These are phyloP conservation scores for Holothuria scabra DNA, from an alignment of 53 echinoderm and acorn worm species.

Conservation along the genomic window DNA sequence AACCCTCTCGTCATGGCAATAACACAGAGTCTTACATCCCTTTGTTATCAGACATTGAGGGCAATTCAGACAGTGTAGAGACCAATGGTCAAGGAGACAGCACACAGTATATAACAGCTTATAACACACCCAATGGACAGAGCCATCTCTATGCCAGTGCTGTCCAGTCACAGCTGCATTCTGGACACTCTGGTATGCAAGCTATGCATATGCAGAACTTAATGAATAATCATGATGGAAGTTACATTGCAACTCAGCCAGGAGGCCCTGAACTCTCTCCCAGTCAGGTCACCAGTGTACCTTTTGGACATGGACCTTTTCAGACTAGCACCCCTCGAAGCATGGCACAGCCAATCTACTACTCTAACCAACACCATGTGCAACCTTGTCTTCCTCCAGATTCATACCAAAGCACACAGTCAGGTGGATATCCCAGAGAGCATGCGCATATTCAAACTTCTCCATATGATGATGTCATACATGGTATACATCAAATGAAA, in stretches of 20 bases:
- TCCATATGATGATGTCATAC: slow-evolving; percentile 22
- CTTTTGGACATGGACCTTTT: slow-evolving; percentile 8
- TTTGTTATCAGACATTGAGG: slow-evolving; percentile 39
- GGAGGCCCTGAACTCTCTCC: not conserved
- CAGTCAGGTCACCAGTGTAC: not conserved
- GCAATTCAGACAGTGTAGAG: slow-evolving; percentile 27
- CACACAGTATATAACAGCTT: slow-evolving; percentile 13
- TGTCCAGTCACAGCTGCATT: not conserved
- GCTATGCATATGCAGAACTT: slow-evolving; percentile 2
- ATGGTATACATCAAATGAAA: slow-evolving; percentile 12
- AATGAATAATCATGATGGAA: slow-evolving; percentile 7
- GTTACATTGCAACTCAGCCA: slow-evolving; percentile 13
- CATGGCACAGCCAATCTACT: not conserved
- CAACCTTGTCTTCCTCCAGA: too few relatives aligned
- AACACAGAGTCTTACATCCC: slow-evolving; percentile 24
- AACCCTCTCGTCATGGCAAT: not conserved
- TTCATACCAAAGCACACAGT: too few relatives aligned
- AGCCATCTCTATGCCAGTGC: not conserved
- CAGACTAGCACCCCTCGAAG: slow-evolving; percentile 34
- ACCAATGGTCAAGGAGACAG: slow-evolving; percentile 6
- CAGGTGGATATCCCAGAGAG: not conserved
- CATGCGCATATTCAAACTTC: not conserved
- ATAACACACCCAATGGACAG: not conserved
- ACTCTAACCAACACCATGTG: too few relatives aligned
- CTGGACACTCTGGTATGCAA: not conserved